Conservation (phyloP, 2,888 invertebrate genomes). For the Watsonalla binaria region DNA sequence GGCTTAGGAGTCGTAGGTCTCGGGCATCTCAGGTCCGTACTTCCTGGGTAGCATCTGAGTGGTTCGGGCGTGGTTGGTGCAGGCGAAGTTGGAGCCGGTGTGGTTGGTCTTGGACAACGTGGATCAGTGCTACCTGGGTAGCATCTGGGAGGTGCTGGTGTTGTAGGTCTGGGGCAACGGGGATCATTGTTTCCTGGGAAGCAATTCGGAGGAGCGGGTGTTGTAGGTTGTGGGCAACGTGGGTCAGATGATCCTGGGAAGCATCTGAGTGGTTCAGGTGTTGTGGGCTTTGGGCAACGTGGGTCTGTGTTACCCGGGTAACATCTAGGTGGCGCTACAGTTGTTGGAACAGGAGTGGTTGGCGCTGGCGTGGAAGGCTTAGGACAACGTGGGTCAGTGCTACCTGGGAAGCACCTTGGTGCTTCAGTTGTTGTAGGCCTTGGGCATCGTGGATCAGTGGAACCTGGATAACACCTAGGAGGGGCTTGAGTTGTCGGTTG, state of each 20-base stretch:
- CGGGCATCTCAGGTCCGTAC: conserved; percentile 45
- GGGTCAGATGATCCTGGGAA: conserved; percentile 31
- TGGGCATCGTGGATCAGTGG: conserved; percentile 43
- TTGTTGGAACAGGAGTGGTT: too few relatives aligned
- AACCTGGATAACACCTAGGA: conserved; percentile 26
- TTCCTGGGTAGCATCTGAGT: conserved; percentile 36
- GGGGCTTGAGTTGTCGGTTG: conserved; percentile 22
- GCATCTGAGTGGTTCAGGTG: conserved; percentile 19
- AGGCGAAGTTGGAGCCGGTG: too few relatives aligned
- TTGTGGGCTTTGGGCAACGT: conserved; percentile 14
- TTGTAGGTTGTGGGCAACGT: conserved; percentile 12
- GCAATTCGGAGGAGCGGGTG: conserved; percentile 13
- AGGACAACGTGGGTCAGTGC: too few relatives aligned
- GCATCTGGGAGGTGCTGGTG: conserved; percentile 19
- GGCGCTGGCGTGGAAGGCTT: too few relatives aligned
- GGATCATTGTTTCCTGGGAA: conserved; percentile 27
- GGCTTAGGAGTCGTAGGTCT: conserved; percentile 32
- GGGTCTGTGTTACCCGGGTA: too few relatives aligned
- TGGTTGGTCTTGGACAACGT: conserved; percentile 30
- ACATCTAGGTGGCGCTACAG: too few relatives aligned
- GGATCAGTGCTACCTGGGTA: conserved; percentile 41
- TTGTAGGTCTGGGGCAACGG: conserved; percentile 27
- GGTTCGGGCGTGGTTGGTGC: conserved; percentile 19
- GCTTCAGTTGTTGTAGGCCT: conserved; percentile 22
- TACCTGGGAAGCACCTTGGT: conserved; percentile 30